Evolutionary conservation across 2,888 invertebrate species (phyloP).

Genomic region (Halictus ligatus): DNA sequence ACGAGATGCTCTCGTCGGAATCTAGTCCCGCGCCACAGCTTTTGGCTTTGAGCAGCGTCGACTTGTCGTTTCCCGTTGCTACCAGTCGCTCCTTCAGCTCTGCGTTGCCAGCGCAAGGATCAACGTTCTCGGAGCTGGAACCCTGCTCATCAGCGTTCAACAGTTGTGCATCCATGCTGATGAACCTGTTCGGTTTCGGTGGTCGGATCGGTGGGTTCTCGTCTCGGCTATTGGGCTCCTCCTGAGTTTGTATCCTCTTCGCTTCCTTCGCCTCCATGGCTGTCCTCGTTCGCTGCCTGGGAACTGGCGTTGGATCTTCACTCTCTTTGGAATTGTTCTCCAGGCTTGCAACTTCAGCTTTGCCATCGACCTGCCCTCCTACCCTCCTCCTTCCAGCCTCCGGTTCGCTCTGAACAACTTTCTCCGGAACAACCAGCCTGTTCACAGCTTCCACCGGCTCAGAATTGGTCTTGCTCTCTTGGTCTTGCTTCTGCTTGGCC

Average conservation of each 20-base stretch:
- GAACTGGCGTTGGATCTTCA: slow-evolving; percentile 50
- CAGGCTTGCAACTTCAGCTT: slow-evolving; percentile 8
- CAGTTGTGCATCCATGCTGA: slow-evolving; percentile 44
- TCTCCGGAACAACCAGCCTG: neutral
- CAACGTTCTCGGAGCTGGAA: slow-evolving; percentile 26
- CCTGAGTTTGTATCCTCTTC: slow-evolving; percentile 21
- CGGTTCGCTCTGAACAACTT: neutral
- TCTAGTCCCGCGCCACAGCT: slow-evolving; percentile 82
- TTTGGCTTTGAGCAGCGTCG: slow-evolving; percentile 76
- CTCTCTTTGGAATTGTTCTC: slow-evolving; percentile 9
- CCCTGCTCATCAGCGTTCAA: slow-evolving; percentile 25
- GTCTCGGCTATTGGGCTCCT: slow-evolving; percentile 32
- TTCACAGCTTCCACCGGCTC: neutral
- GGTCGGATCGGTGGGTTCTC: slow-evolving; percentile 29
- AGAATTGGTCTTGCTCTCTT: neutral
- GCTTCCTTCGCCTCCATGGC: slow-evolving; percentile 23
- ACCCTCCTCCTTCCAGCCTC: neutral
- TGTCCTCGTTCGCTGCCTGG: slow-evolving; percentile 41
- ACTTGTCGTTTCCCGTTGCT: slow-evolving; percentile 64
- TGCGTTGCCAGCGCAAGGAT: slow-evolving; percentile 63
- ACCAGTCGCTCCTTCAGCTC: slow-evolving; percentile 60
- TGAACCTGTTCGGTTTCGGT: slow-evolving; percentile 47
- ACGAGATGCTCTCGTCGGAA: slow-evolving; percentile 73
- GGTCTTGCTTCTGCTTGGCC: slow-evolving; percentile 1
- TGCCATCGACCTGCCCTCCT: neutral